These are phyloP conservation scores for Tupaia tana DNA, from an alignment of 2,113 vertebrate genomes.

Conservation along the genomic window DNA sequence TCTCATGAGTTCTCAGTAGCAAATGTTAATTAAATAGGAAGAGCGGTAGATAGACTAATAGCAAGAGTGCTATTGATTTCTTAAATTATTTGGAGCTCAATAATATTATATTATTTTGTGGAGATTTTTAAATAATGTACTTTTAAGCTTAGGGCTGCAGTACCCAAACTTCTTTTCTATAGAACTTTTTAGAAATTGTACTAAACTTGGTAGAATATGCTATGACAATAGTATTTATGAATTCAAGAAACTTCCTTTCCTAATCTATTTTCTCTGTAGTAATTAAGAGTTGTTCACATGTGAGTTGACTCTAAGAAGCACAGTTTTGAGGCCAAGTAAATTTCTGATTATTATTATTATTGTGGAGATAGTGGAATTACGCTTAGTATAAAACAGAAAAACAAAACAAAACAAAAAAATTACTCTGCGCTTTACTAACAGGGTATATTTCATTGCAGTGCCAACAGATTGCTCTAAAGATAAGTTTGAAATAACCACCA, in stretches of 20 bases:
- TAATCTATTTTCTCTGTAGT: background rate
- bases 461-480: slow-evolving; percentile 48
- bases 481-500: slow-evolving; percentile 35
- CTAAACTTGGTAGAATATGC: slow-evolving; percentile 20
- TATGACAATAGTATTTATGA: background rate
- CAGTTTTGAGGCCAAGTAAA: slow-evolving; percentile 17
- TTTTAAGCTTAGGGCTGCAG: background rate
- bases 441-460: background rate
- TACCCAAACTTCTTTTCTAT: slow-evolving; percentile 11
- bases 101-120: slow-evolving; percentile 19
- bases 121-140: slow-evolving; percentile 5
- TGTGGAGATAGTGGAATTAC: slow-evolving; percentile 3
- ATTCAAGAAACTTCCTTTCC: slow-evolving; percentile 35
- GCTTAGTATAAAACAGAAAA: background rate
- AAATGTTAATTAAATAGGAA: slow-evolving; percentile 24
- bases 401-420: background rate
- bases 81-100: slow-evolving; percentile 15
- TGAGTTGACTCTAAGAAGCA: slow-evolving; percentile 31
- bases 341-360: slow-evolving; percentile 36
- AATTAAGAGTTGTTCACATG: slow-evolving; percentile 41
- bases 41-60: background rate
- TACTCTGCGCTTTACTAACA: slow-evolving; percentile 20
- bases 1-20: background rate
- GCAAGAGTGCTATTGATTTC: background rate
- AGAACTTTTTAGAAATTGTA: slow-evolving; percentile 12